Evolutionary conservation across 2,797 vertebrate genomes (phyloP).

Genomic region (Semotilus atromaculatus): DNA sequence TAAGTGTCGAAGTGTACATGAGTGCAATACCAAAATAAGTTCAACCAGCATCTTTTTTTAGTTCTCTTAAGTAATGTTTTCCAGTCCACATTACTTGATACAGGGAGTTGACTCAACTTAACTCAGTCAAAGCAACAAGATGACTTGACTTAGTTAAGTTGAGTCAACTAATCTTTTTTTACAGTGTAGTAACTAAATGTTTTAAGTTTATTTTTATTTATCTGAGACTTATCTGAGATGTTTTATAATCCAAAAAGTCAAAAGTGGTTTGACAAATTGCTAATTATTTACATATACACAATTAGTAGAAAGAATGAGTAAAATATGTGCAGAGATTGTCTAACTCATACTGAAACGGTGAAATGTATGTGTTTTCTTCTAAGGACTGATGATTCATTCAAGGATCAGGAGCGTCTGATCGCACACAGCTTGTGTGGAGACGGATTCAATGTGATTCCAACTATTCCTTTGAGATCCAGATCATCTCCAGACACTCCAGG

Average conservation of each 20-base stretch:
- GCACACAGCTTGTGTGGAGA: slow-evolving; percentile 50
- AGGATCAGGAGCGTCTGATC: slow-evolving; percentile 9
- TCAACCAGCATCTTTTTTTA: too few species aligned
- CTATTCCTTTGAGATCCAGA: slow-evolving; percentile 69
- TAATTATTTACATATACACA: not conserved
- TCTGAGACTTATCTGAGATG: not conserved
- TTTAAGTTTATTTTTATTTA: not conserved
- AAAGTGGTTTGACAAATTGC: not conserved
- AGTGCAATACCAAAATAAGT: too few species aligned
- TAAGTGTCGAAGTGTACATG: too few species aligned
- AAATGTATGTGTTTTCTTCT: not conserved
- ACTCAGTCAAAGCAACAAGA: too few species aligned
- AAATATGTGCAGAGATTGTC: not conserved
- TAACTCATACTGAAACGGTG: not conserved
- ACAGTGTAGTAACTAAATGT: not conserved
- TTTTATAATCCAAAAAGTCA: not conserved
- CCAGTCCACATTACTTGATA: too few species aligned
- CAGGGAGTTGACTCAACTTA: too few species aligned
- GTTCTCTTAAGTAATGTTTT: too few species aligned
- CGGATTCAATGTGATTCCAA: slow-evolving; percentile 67
- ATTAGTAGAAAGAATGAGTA: not conserved
- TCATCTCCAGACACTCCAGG: slow-evolving; percentile 71
- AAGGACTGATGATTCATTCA: not conserved
- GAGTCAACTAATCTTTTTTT: too few species aligned
- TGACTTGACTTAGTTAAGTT: too few species aligned